Base-by-base conservation (phyloP, 2,113 vertebrate genomes). In the Miniopterus natalensis region DNA sequence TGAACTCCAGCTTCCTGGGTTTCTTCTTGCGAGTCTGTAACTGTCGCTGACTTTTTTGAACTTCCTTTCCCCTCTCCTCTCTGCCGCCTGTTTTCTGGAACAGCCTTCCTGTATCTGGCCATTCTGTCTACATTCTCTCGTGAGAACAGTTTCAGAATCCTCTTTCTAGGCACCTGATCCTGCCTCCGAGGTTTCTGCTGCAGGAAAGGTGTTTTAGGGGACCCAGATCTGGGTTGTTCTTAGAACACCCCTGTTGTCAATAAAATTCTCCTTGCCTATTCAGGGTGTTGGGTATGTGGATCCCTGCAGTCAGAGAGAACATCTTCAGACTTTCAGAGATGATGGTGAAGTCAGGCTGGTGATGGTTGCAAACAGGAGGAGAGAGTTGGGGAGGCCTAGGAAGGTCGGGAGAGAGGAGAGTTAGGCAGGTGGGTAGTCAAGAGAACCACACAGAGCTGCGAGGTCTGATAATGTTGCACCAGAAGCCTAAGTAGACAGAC, bases 381-480 rank as follows among this genome's bases (percentile, higher is more conserved):
- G 36, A 49, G 21, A 66, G 29, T 6, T 27, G 5, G 40, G 45
- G 70, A 10, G 21, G 15, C 55, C 31, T 31, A 5, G n/a, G 23
- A 25, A 11, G 36, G 18, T 45, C 77, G 31, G 55, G 25, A 15
- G 31, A 31, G 25, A 63, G 11, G 29, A 42, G 55, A 65, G 45
- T n/a, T 8, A 9, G 53, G 70, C 79, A 47, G 65, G 59, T 0
- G 1, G 23, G 6, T 66, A 1, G 1, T 68, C 53, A 10, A 13
- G 51, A 89, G 68, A 68, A 4, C 57, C 20, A 6, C 29, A 1
- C 3, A 10, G 55, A 85, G 15, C 79, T 47, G 13, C 49, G 73
- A 78, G 68, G 8, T 77, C 25, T n/a, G 80, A 81, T 15, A 40
- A 7, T 0, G 0, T n/a, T 13, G 1, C 3, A 0, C 4, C 8